phyloP scores from a whole-genome alignment of 2,113 vertebrate genomes.

The Anthoscopus minutus region DNA sequence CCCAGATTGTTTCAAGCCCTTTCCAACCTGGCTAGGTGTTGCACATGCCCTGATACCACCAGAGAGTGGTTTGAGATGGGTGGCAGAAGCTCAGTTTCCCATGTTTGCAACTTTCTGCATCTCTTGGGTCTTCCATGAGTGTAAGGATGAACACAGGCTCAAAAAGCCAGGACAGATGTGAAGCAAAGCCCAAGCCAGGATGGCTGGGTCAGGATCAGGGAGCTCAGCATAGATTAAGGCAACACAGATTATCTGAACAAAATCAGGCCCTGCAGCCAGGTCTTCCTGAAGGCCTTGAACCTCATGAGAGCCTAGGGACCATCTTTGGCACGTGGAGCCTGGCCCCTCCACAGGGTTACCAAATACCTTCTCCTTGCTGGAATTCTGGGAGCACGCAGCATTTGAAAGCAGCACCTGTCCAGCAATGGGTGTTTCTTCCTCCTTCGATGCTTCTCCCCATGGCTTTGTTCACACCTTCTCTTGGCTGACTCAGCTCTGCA shows the following conservation, averaged over 20 bases:
- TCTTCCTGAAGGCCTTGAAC: not conserved
- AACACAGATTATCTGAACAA: not conserved
- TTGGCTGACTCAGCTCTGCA: not conserved
- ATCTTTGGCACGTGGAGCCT: not conserved
- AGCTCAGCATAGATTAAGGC: not conserved
- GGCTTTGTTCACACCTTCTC: not conserved
- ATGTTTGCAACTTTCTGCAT: not conserved
- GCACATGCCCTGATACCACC: not conserved
- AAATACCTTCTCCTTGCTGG: not conserved
- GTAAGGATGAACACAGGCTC: not conserved
- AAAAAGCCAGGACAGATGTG: not conserved
- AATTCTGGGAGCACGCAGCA: fast-evolving
- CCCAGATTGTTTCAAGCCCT: not conserved
- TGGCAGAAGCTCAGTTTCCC: not conserved
- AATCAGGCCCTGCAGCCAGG: not conserved
- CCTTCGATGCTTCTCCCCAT: fast-evolving
- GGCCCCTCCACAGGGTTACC: not conserved
- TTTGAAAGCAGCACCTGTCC: not conserved
- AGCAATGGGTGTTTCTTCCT: not conserved
- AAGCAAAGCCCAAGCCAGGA: not conserved
- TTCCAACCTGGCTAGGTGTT: fast-evolving
- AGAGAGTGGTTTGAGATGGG: not conserved
- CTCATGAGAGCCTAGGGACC: not conserved
- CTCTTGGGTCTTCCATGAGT: fast-evolving
- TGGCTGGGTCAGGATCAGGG: not conserved